Percentiles rank a stretch among this genome's conserved stretches.
These are phyloP conservation scores for Chaetorhynchus papuensis DNA, from an alignment of 2,113 vertebrate species.

Conservation along the genomic window DNA sequence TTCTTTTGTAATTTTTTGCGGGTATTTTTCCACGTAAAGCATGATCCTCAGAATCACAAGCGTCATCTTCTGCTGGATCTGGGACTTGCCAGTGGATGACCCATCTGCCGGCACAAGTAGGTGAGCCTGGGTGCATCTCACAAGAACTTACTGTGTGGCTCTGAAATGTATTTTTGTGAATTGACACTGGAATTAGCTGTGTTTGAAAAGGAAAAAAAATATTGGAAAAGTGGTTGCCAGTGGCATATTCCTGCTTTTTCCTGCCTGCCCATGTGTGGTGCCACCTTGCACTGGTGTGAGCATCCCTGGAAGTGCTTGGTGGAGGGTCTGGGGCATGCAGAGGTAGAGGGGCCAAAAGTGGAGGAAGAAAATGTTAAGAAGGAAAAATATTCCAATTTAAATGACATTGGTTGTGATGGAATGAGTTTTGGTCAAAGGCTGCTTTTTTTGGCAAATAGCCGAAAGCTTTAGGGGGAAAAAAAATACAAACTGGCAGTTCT, in stretches of 20 bases:
- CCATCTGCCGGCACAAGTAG: not conserved
- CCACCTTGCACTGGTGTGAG: accelerated
- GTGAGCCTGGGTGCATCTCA: not conserved
- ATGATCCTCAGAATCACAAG: not conserved
- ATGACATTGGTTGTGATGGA: not conserved
- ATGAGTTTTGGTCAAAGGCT: not conserved
- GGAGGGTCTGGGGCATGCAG: not conserved
- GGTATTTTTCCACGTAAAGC: not conserved
- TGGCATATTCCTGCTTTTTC: not conserved
- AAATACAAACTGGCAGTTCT: not conserved
- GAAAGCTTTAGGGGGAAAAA: not conserved
- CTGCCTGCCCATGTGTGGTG: not conserved
- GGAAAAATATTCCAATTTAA: not conserved
- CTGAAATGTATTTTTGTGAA: not conserved
- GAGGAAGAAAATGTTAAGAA: not conserved
- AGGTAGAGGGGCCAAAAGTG: not conserved
- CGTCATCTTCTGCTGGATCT: not conserved
- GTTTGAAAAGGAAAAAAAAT: not conserved
- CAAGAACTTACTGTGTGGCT: not conserved
- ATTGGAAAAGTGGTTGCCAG: not conserved
- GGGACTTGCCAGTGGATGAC: not conserved
- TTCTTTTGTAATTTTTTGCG: not conserved
- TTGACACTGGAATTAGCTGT: not conserved
- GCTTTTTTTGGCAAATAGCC: not conserved
- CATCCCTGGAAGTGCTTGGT: not conserved